Conservation (phyloP, 2,113 vertebrate species). For the Hemiprocne comata region DNA sequence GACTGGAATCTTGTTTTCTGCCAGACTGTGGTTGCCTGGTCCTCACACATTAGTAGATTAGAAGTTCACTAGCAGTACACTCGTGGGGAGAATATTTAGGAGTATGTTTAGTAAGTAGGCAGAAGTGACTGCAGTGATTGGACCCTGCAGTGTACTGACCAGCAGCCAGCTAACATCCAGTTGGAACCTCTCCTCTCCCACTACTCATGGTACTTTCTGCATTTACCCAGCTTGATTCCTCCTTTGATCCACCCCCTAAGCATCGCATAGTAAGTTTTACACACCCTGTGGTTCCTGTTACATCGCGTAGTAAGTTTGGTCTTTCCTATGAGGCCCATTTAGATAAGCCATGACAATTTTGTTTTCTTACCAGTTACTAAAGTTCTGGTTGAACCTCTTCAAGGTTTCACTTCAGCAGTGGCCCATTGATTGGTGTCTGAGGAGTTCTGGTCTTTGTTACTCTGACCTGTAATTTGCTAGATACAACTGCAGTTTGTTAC, state of each 20-base stretch:
- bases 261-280: background rate
- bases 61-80: background rate
- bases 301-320: background rate
- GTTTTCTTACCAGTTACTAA: background rate
- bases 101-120: background rate
- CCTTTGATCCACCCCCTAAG: background rate
- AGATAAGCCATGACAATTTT: background rate
- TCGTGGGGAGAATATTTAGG: background rate
- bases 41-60: background rate
- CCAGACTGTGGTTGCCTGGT: background rate
- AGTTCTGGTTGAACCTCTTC: background rate
- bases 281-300: background rate
- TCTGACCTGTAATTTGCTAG: background rate
- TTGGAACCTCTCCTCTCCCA: background rate
- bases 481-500: background rate
- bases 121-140: background rate
- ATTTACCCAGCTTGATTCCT: background rate
- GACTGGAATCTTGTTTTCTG: background rate
- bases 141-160: background rate
- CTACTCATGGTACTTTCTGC: background rate
- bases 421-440: background rate
- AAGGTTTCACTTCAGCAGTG: background rate
- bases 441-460: background rate
- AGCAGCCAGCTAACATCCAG: background rate
- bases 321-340: background rate